Evolutionary conservation across 1,140 invertebrate genomes (phyloP).

Genomic region (Tyrophagus putrescentiae): DNA sequence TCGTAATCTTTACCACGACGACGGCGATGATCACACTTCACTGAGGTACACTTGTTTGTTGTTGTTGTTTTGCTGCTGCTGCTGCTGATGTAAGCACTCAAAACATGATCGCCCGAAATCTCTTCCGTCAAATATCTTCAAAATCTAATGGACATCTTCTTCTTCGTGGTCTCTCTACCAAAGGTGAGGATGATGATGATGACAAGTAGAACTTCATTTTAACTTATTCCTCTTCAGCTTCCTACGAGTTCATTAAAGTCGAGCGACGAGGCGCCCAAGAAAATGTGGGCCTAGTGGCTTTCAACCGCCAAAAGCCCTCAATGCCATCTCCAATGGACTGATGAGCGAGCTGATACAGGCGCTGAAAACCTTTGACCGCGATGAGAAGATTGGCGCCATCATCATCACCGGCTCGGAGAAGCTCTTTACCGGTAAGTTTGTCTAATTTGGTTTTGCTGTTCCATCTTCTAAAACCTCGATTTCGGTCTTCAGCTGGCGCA

Average conservation of each 20-base stretch:
- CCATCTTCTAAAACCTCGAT: slow-evolving; percentile 5
- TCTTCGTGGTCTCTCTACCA: too few relatives aligned
- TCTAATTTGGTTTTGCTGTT: not conserved
- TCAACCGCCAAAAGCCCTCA: slow-evolving; percentile 85
- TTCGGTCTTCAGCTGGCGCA: slow-evolving; percentile 48
- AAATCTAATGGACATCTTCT: too few relatives aligned
- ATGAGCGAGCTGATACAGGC: slow-evolving; percentile 66
- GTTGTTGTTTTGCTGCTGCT: too few relatives aligned
- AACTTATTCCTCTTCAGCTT: too few relatives aligned
- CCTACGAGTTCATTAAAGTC: slow-evolving; percentile 15
- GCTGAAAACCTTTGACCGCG: slow-evolving; percentile 54
- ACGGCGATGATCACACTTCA: too few relatives aligned
- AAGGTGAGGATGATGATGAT: too few relatives aligned
- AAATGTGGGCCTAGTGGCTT: slow-evolving; percentile 78
- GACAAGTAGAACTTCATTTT: too few relatives aligned
- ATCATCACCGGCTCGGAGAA: slow-evolving; percentile 87
- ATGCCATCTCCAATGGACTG: slow-evolving; percentile 77
- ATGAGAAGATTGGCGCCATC: slow-evolving; percentile 62
- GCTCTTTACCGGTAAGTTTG: slow-evolving; percentile 65
- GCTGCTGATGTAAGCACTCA: too few relatives aligned
- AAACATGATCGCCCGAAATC: too few relatives aligned
- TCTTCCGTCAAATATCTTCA: too few relatives aligned
- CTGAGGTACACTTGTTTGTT: too few relatives aligned
- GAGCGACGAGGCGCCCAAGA: slow-evolving; percentile 66
- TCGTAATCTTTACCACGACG: too few relatives aligned